Evolutionary conservation across 1,140 invertebrate species (phyloP).

Genomic region (Agraylea sexmaculata): DNA sequence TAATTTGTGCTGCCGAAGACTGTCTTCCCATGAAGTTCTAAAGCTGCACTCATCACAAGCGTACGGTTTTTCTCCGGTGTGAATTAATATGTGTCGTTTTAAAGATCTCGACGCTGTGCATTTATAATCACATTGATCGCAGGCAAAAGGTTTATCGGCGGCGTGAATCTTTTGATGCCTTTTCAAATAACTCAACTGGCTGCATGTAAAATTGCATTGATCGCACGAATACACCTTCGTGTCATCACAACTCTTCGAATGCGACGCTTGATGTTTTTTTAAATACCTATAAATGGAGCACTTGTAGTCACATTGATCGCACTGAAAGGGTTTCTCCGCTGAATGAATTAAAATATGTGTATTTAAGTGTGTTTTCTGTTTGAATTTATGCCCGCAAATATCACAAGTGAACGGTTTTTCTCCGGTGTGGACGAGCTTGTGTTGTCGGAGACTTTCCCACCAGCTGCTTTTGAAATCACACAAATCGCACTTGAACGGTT

Average conservation of each 20-base stretch:
- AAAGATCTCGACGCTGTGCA: neutral
- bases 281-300: too few relatives aligned
- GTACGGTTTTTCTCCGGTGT: constrained; percentile 21
- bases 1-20: neutral
- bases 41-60: neutral
- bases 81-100: constrained; percentile 21
- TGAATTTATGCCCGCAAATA: neutral
- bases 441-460: neutral
- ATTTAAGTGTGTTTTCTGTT: neutral
- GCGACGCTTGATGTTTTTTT: too few relatives aligned
- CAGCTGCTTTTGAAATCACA: neutral
- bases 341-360: neutral
- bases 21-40: neutral
- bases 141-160: too few relatives aligned
- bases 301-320: too few relatives aligned
- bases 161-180: neutral
- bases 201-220: constrained; percentile 30
- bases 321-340: constrained; percentile 3
- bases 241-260: too few relatives aligned
- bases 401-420: constrained; percentile 5
- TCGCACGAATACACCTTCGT: too few relatives aligned
- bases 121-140: too few relatives aligned
- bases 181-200: neutral
- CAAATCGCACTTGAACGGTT: neutral
- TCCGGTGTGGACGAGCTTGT: constrained; percentile 3